Evolutionary conservation across 2,888 invertebrate species (phyloP), one percentile per base, ranked within the genome.

Genomic region (Plusia festucae): DNA sequence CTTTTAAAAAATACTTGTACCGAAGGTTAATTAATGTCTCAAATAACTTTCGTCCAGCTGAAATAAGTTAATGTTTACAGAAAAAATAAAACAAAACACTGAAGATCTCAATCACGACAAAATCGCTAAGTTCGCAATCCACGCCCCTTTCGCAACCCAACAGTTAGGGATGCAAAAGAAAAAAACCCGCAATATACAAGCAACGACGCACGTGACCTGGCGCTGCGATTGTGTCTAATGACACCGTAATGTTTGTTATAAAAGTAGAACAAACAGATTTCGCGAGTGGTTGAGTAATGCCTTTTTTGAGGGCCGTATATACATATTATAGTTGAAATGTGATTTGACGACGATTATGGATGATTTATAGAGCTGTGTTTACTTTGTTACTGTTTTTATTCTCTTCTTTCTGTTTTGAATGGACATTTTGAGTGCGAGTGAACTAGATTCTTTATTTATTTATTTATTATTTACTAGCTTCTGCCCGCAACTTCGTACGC

Each of bases 131-230:
- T 44, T 53, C 7, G 2, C 4, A 16, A 22, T 58, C n/a, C 56
- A 53, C 75, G 76, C 85, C 18, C 0, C 0, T 61, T 82, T 65
- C 2, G 6, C 60, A 60, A 78, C 88, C 82, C 34, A 65, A 75
- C 76, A 68, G 62, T 81, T 73, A 86, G 85, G 85, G 86, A 82
- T 85, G 85, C 84, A 86, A 86, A 83, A 84, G 80, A 83, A 88
- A 89, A 90, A 84, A 88, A 84, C 83, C 82, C 82, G 71, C 70
- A 62, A 78, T 90, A 90, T 83, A 90, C 86, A 89, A 88, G 88
- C 87, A 82, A 81, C 79, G 81, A 70, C 78, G 85, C 84, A 78
- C 89, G 90, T 89, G 90, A 89, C 90, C 76, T 78, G 89, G 79
- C 52, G 73, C 67, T 63, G 65, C 78, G 84, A 90, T 88, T 79